These are phyloP conservation scores for Epizoanthus rinbou DNA, from an alignment of 92 coral and sea anemone genomes.

Conservation along the genomic window DNA sequence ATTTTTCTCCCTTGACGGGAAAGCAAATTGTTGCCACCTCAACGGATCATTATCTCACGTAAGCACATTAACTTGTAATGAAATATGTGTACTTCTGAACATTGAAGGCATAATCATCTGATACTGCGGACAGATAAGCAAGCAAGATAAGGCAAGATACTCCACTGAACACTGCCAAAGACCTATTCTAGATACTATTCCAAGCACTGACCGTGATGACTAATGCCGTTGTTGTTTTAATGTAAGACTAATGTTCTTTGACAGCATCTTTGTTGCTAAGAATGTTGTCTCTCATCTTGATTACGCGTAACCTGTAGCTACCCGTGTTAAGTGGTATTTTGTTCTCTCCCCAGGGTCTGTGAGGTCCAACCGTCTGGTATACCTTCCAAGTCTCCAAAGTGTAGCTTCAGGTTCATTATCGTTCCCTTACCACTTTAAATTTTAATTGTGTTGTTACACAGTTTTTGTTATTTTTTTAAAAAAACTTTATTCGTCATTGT, in stretches of 20 bases:
- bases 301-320: no score
- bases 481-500: no score
- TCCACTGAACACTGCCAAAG: no score
- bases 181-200: no score
- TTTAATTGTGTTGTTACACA: neutral
- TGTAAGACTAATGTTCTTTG: no score
- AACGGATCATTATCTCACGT: slow-evolving; percentile 79
- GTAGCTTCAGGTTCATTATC: slow-evolving; percentile 66
- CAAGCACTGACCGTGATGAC: no score
- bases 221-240: no score
- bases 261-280: no score
- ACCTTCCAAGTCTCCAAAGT: slow-evolving; percentile 52
- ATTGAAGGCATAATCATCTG: neutral
- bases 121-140: neutral
- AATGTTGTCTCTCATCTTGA: no score
- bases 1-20: slow-evolving; percentile 92
- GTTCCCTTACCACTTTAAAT: neutral
- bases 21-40: slow-evolving; percentile 84
- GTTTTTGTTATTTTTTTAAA: neutral
- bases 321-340: no score
- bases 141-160: no score
- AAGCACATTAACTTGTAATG: slow-evolving; percentile 29
- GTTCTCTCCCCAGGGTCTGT: slow-evolving; percentile 53
- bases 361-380: slow-evolving; percentile 56
- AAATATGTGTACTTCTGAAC: neutral